These are phyloP conservation scores for Trachelus stipa DNA, from an alignment of 2,888 invertebrate species.

Conservation along the genomic window DNA sequence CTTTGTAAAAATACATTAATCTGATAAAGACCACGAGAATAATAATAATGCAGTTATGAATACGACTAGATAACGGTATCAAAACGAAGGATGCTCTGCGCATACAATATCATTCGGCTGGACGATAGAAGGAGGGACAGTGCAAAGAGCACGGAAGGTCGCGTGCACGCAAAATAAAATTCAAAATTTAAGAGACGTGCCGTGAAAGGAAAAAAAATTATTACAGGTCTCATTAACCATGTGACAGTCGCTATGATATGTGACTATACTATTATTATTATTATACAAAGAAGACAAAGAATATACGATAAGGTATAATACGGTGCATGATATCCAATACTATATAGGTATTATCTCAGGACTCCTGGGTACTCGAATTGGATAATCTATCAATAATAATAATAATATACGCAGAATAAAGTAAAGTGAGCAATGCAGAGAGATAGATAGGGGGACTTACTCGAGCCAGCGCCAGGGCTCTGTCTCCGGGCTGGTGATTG, in stretches of 20 bases:
- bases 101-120: not conserved
- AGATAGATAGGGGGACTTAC: conserved; percentile 71
- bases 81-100: not conserved
- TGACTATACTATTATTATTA: not conserved
- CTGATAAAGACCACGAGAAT: not conserved
- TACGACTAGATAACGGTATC: not conserved
- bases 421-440: conserved; percentile 20
- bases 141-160: not conserved
- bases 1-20: not conserved
- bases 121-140: not conserved
- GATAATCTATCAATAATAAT: not conserved
- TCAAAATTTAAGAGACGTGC: not conserved
- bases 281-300: conserved; percentile 17
- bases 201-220: not conserved
- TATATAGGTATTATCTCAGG: not conserved
- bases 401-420: conserved; percentile 9
- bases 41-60: not conserved
- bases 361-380: not conserved
- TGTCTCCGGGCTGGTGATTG: conserved; percentile 87
- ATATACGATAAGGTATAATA: conserved; percentile 15
- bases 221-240: conserved; percentile 14
- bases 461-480: conserved; percentile 93
- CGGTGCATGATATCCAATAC: not conserved
- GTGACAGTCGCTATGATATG: conserved; percentile 6
- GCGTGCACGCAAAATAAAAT: conserved; percentile 25